phyloP scores from a whole-genome alignment of 2,113 vertebrate species.

The Forbesichthys agassizii region DNA sequence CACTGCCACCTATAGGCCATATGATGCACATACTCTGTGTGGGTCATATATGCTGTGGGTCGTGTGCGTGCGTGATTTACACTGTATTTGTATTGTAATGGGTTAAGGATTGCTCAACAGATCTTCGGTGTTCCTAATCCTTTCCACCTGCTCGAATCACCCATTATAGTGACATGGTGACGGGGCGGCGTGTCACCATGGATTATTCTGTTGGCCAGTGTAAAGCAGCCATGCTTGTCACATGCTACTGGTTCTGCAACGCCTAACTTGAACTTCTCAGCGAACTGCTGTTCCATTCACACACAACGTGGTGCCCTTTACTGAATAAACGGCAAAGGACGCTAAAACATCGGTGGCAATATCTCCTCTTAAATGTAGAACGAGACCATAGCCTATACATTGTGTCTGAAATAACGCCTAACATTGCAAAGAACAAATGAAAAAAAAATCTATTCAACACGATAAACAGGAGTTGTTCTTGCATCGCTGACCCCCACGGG shows the following conservation, averaged over 20 bases:
- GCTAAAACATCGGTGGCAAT: too few species aligned
- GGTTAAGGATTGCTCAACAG: not conserved
- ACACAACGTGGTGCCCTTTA: too few species aligned
- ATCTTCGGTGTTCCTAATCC: constrained; percentile 79
- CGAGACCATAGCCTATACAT: too few species aligned
- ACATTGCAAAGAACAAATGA: too few species aligned
- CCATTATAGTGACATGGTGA: constrained; percentile 17
- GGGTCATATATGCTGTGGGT: not conserved
- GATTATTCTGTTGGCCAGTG: constrained; percentile 20
- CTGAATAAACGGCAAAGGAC: too few species aligned
- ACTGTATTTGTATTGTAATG: constrained; percentile 21
- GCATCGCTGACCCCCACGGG: too few species aligned
- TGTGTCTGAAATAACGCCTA: too few species aligned
- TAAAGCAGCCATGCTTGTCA: constrained; percentile 12
- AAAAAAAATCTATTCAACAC: too few species aligned
- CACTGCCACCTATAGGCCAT: constrained; percentile 32
- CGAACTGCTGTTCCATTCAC: too few species aligned
- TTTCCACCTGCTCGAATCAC: constrained; percentile 82
- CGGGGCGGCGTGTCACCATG: not conserved
- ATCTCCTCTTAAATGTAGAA: too few species aligned
- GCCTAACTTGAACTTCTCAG: not conserved
- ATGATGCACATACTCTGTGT: not conserved
- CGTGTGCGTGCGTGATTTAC: not conserved
- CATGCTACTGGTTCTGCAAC: constrained; percentile 6
- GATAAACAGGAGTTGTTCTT: too few species aligned